Evolutionary conservation across 2,888 invertebrate species (phyloP).

Genomic region (Lepidonotus clava): DNA sequence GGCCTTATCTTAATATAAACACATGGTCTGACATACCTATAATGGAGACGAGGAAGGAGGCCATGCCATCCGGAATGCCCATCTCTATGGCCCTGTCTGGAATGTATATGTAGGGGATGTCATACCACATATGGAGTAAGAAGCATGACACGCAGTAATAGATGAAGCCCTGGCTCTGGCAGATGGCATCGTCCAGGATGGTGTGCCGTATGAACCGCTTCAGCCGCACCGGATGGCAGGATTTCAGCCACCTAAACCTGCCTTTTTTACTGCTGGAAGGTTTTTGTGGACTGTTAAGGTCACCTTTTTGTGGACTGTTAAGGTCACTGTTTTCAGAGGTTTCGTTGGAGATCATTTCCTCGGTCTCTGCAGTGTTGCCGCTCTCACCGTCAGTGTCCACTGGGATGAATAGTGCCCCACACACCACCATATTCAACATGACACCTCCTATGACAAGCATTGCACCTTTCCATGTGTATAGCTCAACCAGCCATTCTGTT

Average conservation of each 20-base stretch:
- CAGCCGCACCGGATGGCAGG: conserved; percentile 65
- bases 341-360: conserved; percentile 61
- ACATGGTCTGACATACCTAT: too few relatives aligned
- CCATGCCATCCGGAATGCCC: conserved; percentile 78
- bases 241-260: background rate
- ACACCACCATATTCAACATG: conserved; percentile 72
- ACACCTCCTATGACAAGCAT: conserved; percentile 75
- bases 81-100: conserved; percentile 87
- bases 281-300: conserved; percentile 67
- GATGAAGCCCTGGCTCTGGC: conserved; percentile 72
- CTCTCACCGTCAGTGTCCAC: conserved; percentile 64
- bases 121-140: conserved; percentile 92
- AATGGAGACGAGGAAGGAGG: conserved; percentile 89
- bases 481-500: conserved; percentile 70
- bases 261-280: conserved; percentile 10
- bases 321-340: too few relatives aligned
- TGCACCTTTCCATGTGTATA: conserved; percentile 77
- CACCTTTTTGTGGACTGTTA: conserved; percentile 69
- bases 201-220: conserved; percentile 69
- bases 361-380: background rate
- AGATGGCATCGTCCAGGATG: conserved; percentile 74
- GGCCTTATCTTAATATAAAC: too few relatives aligned
- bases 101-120: conserved; percentile 96
- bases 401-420: conserved; percentile 74
- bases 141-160: conserved; percentile 88